A percentile compares a stretch with the other conserved stretches of the same genome.
phyloP scores from a whole-genome alignment of 2,888 invertebrate genomes.

The Heliothis peltigera region DNA sequence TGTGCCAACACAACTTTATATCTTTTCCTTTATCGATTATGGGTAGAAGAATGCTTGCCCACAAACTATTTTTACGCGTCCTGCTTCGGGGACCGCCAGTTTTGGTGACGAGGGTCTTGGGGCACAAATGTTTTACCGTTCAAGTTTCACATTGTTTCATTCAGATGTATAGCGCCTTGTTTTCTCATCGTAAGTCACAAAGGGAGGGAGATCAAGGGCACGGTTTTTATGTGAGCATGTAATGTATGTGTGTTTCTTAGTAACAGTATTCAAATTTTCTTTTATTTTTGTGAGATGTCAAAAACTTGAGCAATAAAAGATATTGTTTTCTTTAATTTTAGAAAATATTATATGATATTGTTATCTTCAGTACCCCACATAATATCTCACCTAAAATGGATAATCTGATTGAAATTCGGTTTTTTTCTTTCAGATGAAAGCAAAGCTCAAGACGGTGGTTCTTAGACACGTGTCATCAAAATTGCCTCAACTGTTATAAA shows the following conservation, averaged over 20 bases:
- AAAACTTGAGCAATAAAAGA: not conserved
- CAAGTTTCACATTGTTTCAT: conserved; percentile 49
- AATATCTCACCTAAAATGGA: too few relatives aligned
- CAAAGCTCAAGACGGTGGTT: too few relatives aligned
- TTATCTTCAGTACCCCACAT: too few relatives aligned
- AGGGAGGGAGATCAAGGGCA: conserved; percentile 27
- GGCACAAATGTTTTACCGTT: conserved; percentile 43
- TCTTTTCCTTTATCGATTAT: conserved; percentile 61
- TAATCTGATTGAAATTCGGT: too few relatives aligned
- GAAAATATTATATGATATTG: too few relatives aligned
- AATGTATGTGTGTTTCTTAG: conserved; percentile 29
- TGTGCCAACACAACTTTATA: conserved; percentile 74
- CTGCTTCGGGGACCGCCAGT: conserved; percentile 21
- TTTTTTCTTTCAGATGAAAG: too few relatives aligned
- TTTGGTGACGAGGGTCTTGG: conserved; percentile 50
- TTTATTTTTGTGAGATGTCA: not conserved
- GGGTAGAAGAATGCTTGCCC: conserved; percentile 34
- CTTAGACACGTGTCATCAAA: too few relatives aligned
- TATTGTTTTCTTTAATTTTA: not conserved
- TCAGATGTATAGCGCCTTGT: conserved; percentile 12
- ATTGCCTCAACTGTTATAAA: too few relatives aligned
- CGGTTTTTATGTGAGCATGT: conserved; percentile 33
- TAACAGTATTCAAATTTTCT: conserved; percentile 29
- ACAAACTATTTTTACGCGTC: conserved; percentile 53
- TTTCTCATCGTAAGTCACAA: not conserved